Percentiles rank a stretch among this genome's conserved stretches.
Evolutionary conservation across 1,140 invertebrate species (phyloP).

Genomic region (Trichomalopsis sarcophagae): DNA sequence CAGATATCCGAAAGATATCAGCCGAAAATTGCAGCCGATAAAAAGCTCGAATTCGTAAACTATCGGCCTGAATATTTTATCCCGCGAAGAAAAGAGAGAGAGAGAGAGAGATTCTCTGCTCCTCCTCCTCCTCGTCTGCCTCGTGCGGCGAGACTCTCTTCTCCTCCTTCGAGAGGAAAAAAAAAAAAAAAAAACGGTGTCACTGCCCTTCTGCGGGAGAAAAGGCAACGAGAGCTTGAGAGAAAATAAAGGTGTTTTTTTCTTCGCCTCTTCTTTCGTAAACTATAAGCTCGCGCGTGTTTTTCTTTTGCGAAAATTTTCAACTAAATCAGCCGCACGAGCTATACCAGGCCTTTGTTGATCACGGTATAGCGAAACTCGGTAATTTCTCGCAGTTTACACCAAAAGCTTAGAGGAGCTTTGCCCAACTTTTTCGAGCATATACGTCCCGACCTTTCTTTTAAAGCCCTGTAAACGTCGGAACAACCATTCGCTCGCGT

Average conservation of each 20-base stretch:
- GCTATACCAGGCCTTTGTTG: background rate
- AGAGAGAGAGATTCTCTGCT: background rate
- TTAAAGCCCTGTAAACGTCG: no score
- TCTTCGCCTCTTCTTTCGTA: background rate
- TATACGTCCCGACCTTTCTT: no score
- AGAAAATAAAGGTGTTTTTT: slow-evolving; percentile 26
- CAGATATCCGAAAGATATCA: background rate
- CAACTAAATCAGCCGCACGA: no score
- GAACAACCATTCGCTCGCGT: no score
- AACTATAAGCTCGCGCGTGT: background rate
- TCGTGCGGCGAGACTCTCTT: background rate
- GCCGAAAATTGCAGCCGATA: background rate
- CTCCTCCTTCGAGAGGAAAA: slow-evolving; percentile 17
- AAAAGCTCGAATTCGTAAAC: background rate
- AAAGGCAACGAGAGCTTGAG: background rate
- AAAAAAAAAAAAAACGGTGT: slow-evolving; percentile 19
- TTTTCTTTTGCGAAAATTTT: no score
- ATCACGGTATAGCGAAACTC: no score
- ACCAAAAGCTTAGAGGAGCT: no score
- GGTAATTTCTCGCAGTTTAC: no score
- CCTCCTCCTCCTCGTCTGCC: background rate
- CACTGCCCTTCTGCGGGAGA: slow-evolving; percentile 21
- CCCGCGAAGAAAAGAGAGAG: slow-evolving; percentile 4
- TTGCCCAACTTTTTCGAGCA: no score
- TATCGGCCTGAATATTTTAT: background rate